Conservation (phyloP, 2,888 invertebrate species). For the Acanthoscelides obtectus region DNA sequence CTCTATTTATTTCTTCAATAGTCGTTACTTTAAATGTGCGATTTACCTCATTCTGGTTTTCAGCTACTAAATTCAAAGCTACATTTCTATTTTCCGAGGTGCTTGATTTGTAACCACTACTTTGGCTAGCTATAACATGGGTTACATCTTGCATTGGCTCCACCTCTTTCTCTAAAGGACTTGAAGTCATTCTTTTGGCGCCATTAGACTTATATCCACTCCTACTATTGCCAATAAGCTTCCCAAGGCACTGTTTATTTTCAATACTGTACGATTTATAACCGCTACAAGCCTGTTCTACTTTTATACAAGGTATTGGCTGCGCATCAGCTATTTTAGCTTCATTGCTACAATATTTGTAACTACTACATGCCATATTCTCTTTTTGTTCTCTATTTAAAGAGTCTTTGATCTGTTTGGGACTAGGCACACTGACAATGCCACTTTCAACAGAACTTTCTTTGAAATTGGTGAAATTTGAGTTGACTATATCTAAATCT, state of each 20-base stretch:
- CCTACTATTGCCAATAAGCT: slow-evolving; percentile 23
- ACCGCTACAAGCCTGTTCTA: not conserved
- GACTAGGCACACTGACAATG: slow-evolving; percentile 21
- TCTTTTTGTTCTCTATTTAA: not conserved
- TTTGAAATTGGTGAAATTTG: not conserved
- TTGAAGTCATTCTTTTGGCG: not conserved
- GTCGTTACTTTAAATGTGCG: not conserved
- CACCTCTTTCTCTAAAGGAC: not conserved
- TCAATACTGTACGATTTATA: not conserved
- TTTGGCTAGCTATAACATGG: not conserved
- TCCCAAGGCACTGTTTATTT: slow-evolving; percentile 1
- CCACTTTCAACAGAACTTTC: slow-evolving; percentile 39
- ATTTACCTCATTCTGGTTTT: not conserved
- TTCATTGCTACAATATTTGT: not conserved
- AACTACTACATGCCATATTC: not conserved
- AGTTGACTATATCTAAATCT: not conserved
- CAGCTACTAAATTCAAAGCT: not conserved
- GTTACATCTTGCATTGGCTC: not conserved
- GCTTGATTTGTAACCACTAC: not conserved
- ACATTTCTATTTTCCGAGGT: not conserved
- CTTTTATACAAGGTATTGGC: not conserved
- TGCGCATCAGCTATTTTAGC: not conserved
- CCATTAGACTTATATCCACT: slow-evolving; percentile 36
- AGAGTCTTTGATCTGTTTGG: not conserved
- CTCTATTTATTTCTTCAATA: not conserved